Evolutionary conservation across 2,888 invertebrate species (phyloP).

Genomic region (Machimus rusticus): DNA sequence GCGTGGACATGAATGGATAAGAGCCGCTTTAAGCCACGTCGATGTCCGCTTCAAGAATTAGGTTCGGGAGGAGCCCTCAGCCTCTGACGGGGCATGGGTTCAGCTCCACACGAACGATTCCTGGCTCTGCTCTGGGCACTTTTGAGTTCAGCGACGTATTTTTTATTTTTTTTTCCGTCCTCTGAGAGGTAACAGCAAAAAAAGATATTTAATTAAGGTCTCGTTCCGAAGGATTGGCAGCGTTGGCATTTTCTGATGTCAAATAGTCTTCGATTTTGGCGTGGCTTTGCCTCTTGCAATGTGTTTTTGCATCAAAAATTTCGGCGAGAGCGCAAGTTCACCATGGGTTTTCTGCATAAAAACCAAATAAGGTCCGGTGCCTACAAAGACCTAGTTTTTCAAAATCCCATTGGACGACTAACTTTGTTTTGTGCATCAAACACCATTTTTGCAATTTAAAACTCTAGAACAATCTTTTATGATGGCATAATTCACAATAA

Average conservation of each 20-base stretch:
- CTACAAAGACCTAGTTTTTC: neutral
- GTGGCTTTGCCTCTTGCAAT: neutral
- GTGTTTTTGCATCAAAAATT: neutral
- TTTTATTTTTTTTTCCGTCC: neutral
- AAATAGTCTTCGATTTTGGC: neutral
- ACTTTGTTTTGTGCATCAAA: neutral
- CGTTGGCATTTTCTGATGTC: neutral
- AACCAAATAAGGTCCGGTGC: neutral
- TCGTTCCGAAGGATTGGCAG: neutral
- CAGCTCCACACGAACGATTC: neutral
- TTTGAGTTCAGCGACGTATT: neutral
- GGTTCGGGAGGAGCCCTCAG: neutral
- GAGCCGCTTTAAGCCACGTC: slow-evolving; percentile 3
- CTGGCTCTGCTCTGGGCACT: neutral
- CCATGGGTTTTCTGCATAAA: neutral
- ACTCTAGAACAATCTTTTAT: too few species aligned
- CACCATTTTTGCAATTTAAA: neutral
- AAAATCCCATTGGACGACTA: neutral
- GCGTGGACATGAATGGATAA: slow-evolving; percentile 30
- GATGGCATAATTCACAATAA: too few species aligned
- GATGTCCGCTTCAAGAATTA: slow-evolving; percentile 19
- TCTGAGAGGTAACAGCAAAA: neutral
- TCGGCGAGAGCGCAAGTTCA: neutral
- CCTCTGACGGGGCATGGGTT: neutral
- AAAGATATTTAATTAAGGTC: neutral